Conservation (phyloP, 2,888 invertebrate genomes). For the Cordilura impudica region DNA sequence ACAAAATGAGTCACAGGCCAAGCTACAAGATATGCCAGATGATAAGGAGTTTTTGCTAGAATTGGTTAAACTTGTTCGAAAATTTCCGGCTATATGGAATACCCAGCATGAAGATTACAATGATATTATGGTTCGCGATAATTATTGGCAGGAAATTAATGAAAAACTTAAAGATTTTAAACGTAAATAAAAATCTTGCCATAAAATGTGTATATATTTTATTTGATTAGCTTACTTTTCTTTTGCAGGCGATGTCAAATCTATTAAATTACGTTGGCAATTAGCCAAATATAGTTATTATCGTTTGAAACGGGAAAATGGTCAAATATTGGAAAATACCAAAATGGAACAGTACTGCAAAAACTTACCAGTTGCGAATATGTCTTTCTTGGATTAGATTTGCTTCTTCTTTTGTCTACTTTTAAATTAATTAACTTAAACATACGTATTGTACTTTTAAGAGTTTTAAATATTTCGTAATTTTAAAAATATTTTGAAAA, state of each 20-base stretch:
- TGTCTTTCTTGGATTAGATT: slow-evolving; percentile 68
- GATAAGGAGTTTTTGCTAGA: slow-evolving; percentile 71
- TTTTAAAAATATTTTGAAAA: background rate
- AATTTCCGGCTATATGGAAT: slow-evolving; percentile 72
- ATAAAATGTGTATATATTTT: background rate
- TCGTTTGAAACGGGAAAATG: slow-evolving; percentile 69
- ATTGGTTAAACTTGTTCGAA: slow-evolving; percentile 68
- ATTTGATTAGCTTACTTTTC: background rate
- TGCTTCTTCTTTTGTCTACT: background rate
- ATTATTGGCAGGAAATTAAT: slow-evolving; percentile 71
- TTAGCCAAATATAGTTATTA: slow-evolving; percentile 72
- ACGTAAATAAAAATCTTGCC: slow-evolving; percentile 63
- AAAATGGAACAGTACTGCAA: slow-evolving; percentile 68
- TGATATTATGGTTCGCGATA: slow-evolving; percentile 69
- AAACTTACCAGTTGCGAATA: slow-evolving; percentile 72
- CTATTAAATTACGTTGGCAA: slow-evolving; percentile 73
- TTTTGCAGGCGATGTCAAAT: slow-evolving; percentile 66
- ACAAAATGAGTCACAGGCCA: slow-evolving; percentile 39
- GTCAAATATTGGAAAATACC: slow-evolving; percentile 66
- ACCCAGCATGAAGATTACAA: slow-evolving; percentile 67
- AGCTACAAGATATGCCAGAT: slow-evolving; percentile 71
- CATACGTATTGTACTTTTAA: background rate
- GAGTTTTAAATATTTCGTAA: background rate
- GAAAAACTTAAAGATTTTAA: slow-evolving; percentile 68
- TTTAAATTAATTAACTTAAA: slow-evolving; percentile 2